phyloP scores from a whole-genome alignment of 2,888 invertebrate species.

The Muschampia plurimacula region DNA sequence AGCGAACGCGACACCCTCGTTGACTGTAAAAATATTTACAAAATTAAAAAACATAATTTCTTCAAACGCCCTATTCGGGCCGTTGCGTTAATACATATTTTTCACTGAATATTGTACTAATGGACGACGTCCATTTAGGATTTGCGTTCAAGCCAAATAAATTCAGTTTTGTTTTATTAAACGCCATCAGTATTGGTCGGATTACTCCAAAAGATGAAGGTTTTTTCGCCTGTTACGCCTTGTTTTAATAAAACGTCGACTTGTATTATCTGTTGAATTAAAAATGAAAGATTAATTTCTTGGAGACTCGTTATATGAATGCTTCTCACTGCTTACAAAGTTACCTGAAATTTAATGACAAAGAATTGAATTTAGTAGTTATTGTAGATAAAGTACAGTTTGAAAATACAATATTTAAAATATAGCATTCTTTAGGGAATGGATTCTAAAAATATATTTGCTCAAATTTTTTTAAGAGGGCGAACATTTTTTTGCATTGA shows the following conservation, averaged over 20 bases:
- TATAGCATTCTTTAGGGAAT: too few relatives aligned
- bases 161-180: slow-evolving; percentile 27
- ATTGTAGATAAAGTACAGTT: too few relatives aligned
- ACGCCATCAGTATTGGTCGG: slow-evolving; percentile 10
- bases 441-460: too few relatives aligned
- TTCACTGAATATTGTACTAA: slow-evolving; percentile 29
- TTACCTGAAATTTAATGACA: too few relatives aligned
- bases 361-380: too few relatives aligned
- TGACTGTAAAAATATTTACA: slow-evolving; percentile 29
- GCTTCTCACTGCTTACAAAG: background rate
- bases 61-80: slow-evolving; percentile 21
- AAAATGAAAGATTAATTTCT: background rate
- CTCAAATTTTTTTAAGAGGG: too few relatives aligned
- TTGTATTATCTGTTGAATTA: background rate
- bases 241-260: slow-evolving; percentile 12
- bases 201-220: slow-evolving; percentile 12
- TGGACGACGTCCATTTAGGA: slow-evolving; percentile 27
- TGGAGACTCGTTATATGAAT: background rate
- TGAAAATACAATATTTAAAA: too few relatives aligned
- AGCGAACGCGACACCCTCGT: slow-evolving; percentile 21
- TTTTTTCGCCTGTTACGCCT: slow-evolving; percentile 5
- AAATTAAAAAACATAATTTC: slow-evolving; percentile 35
- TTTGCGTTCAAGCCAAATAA: slow-evolving; percentile 26
- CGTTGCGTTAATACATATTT: slow-evolving; percentile 2
- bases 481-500: too few relatives aligned